Evolutionary conservation across 1,140 invertebrate genomes (phyloP).

Genomic region (Nasonia vitripennis): DNA sequence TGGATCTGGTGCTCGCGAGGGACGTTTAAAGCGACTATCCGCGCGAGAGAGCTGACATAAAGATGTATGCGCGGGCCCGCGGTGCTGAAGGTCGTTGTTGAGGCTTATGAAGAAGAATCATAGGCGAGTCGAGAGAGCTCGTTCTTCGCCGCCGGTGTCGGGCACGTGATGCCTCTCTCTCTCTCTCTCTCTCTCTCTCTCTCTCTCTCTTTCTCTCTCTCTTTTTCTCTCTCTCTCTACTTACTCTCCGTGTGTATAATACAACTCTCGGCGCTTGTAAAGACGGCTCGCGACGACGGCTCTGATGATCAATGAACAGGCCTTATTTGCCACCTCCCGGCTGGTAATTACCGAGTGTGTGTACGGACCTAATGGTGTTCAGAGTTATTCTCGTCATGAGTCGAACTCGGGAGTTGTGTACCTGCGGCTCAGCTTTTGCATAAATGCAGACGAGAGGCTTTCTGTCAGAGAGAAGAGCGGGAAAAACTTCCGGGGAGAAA

Average conservation of each 20-base stretch:
- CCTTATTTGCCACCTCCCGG: not conserved
- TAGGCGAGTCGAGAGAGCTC: not conserved
- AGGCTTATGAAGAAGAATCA: not conserved
- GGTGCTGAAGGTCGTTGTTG: not conserved
- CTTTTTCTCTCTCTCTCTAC: not conserved
- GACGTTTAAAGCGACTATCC: constrained; percentile 1
- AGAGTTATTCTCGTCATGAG: not conserved
- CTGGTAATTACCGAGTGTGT: not conserved
- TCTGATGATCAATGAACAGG: not conserved
- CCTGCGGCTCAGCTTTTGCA: not conserved
- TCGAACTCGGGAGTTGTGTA: not conserved
- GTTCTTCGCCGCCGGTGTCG: not conserved
- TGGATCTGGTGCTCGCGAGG: not conserved
- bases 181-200: not conserved
- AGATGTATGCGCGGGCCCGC: not conserved
- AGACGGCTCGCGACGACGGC: too few species aligned
- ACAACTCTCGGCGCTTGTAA: too few species aligned
- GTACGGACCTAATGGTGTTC: not conserved
- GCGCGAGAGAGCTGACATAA: not conserved
- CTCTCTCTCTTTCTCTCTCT: not conserved
- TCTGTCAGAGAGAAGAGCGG: not conserved
- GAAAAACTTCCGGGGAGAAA: not conserved
- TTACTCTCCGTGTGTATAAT: too few species aligned
- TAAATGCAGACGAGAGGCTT: not conserved
- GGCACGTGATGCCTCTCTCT: not conserved